Base-by-base conservation (phyloP, 2,888 invertebrate genomes). In the Ornithoptera priamus region DNA sequence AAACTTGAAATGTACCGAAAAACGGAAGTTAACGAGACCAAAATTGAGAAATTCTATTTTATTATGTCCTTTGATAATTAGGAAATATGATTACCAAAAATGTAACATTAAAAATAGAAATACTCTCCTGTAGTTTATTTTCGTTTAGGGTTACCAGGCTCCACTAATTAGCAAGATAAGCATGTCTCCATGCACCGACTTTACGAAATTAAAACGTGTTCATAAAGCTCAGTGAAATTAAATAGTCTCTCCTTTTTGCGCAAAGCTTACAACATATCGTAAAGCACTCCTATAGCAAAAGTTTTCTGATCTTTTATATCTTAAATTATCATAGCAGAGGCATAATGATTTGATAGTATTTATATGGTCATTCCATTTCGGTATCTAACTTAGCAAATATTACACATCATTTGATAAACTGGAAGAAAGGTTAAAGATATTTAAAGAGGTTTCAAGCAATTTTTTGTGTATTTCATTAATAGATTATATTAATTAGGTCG, bases 121-220 rank as follows among this genome's bases (percentile, higher is more conserved):
- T 24, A 10, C 70, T 57, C n/a, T 57, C 57, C 18, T 20, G 5
- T 57, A 57, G 20, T 57, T 57, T 57, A 18, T 57, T 57, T 57
- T 57, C 57, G 18, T 57, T 57, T 57, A 57, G 18, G 20, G 6
- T 8, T 57, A 57, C 20, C 57, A 57, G 85, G 83, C 85, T 83
- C 84, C 84, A 80, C 88, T 91, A 91, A 92, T 92, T 91, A 92
- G 91, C 87, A 83, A 81, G 85, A 91, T 91, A 90, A 90, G 88
- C 90, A 90, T 92, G 89, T 57, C 50, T 57, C 57, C 20, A 89
- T 87, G 81, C 79, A 82, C 80, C 81, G 80, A 20, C 57, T 57
- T 20, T n/a, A 57, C 57, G 57, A 20, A 20, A 20, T 20, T 57
- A 57, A 57, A 78, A 85, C 20, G 50, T 5, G 50, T 50, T 50